phyloP scores from a whole-genome alignment of 2,888 invertebrate genomes.

The Orchesellides sinensis region DNA sequence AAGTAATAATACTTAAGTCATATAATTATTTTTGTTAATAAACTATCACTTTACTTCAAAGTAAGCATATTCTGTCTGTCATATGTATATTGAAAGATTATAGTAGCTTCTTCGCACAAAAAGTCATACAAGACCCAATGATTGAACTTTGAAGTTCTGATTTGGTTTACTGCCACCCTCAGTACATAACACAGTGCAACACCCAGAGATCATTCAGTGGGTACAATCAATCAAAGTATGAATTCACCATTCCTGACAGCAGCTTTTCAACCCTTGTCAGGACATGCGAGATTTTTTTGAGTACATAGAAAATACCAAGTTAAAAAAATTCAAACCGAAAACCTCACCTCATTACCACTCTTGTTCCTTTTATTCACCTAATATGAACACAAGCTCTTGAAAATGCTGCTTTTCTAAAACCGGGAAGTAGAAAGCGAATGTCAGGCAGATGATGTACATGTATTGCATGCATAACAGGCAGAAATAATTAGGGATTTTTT shows the following conservation, averaged over 20 bases:
- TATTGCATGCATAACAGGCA: neutral
- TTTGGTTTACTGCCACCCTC: too few relatives aligned
- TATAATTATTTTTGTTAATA: too few relatives aligned
- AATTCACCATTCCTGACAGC: neutral
- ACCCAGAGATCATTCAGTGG: neutral
- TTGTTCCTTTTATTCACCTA: constrained; percentile 21
- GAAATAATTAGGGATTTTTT: constrained; percentile 59
- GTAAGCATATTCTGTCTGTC: too few relatives aligned
- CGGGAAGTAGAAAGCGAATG: neutral
- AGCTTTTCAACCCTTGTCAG: neutral
- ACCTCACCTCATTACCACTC: constrained; percentile 45
- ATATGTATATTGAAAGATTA: too few relatives aligned
- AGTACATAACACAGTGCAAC: too few relatives aligned
- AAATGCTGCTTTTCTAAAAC: too few relatives aligned
- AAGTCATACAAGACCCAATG: too few relatives aligned
- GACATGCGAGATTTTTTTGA: neutral
- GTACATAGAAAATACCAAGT: neutral
- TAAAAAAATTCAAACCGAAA: neutral
- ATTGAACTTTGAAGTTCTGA: too few relatives aligned
- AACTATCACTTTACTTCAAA: too few relatives aligned
- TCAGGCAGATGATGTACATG: neutral
- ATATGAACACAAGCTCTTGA: neutral
- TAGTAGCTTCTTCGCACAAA: too few relatives aligned
- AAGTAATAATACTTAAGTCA: too few relatives aligned
- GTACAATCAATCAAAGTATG: neutral